phyloP scores from a whole-genome alignment of 2,888 invertebrate genomes.

The Lathronympha strigana region DNA sequence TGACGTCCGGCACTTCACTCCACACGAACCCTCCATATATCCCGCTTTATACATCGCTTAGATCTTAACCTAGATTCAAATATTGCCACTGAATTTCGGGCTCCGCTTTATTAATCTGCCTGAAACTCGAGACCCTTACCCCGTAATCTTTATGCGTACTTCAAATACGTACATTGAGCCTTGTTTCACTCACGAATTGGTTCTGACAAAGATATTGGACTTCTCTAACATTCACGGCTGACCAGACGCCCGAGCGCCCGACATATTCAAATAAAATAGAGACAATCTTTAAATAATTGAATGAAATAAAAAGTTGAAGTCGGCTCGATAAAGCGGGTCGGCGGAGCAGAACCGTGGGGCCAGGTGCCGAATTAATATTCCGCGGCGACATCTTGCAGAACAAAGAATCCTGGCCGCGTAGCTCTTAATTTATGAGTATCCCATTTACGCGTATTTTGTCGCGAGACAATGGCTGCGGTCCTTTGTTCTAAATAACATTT shows the following conservation, averaged over 20 bases:
- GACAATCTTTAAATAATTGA: conserved; percentile 30
- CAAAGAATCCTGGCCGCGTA: conserved; percentile 32
- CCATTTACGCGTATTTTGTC: conserved; percentile 32
- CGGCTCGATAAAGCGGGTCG: conserved; percentile 8
- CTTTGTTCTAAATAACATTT: conserved; percentile 41
- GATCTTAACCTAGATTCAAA: conserved; percentile 38
- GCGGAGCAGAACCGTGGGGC: conserved; percentile 3
- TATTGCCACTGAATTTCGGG: conserved; percentile 33
- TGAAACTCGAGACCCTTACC: not conserved
- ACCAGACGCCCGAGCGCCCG: no score
- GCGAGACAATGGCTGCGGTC: conserved; percentile 34
- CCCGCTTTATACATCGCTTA: conserved; percentile 24
- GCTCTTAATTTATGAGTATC: conserved; percentile 39
- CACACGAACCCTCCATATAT: conserved; percentile 30
- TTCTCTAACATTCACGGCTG: conserved; percentile 18
- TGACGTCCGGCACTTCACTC: conserved; percentile 24
- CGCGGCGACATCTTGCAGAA: conserved; percentile 32
- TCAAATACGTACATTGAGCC: conserved; percentile 9
- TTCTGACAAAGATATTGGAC: conserved; percentile 24
- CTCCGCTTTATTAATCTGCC: conserved; percentile 25
- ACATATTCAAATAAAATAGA: conserved; percentile 23
- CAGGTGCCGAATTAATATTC: conserved; percentile 37
- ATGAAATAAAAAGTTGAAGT: conserved; percentile 33
- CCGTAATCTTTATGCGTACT: conserved; percentile 19
- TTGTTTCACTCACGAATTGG: conserved; percentile 12